Evolutionary conservation across 1,140 invertebrate species (phyloP).

Genomic region (Diorhabda carinulata): DNA sequence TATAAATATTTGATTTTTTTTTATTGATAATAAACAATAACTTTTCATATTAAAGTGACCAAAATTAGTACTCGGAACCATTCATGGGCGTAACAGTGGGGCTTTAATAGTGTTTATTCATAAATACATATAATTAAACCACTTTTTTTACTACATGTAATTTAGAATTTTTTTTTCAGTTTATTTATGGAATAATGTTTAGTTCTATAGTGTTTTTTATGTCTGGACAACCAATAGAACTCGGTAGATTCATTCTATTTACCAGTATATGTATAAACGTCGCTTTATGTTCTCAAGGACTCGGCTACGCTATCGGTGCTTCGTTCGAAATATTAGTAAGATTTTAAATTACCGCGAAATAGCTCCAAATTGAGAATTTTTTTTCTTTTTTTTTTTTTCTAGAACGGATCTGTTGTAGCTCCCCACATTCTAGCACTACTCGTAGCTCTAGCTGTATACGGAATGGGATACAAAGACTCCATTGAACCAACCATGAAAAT

Average conservation of each 20-base stretch:
- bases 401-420: slow-evolving; percentile 49
- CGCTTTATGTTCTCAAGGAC: slow-evolving; percentile 47
- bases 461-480: slow-evolving; percentile 46
- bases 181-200: slow-evolving; percentile 45
- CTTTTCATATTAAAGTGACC: no score
- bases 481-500: slow-evolving; percentile 54
- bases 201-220: slow-evolving; percentile 44
- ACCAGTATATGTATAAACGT: slow-evolving; percentile 34
- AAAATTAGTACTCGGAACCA: no score
- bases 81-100: no score
- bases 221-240: slow-evolving; percentile 47
- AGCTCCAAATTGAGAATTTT: background rate
- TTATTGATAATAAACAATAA: no score
- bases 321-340: slow-evolving; percentile 47
- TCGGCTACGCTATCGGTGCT: slow-evolving; percentile 49
- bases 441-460: slow-evolving; percentile 47
- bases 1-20: no score
- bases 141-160: background rate
- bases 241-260: slow-evolving; percentile 44
- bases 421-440: slow-evolving; percentile 45
- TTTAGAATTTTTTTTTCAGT: slow-evolving; percentile 34
- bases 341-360: slow-evolving; percentile 6
- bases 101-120: no score
- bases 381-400: slow-evolving; percentile 24
- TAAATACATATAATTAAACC: no score